Evolutionary conservation across 2,888 invertebrate species (phyloP).

Genomic region (Bombyx huttoni): DNA sequence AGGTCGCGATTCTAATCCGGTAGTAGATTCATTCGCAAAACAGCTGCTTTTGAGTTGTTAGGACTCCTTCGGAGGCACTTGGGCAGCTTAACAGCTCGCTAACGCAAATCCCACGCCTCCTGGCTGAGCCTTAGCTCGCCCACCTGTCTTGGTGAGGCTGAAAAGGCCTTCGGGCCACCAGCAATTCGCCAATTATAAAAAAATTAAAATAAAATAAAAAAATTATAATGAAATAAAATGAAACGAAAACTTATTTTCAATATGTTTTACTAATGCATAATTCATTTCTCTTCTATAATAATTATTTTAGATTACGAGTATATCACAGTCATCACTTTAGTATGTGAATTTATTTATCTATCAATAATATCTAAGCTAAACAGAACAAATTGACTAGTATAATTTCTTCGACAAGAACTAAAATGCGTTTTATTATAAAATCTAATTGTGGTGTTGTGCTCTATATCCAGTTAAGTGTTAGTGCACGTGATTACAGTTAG

Average conservation of each 20-base stretch:
- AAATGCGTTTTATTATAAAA: not conserved
- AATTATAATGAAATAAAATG: constrained; percentile 6
- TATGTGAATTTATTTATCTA: constrained; percentile 52
- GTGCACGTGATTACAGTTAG: not conserved
- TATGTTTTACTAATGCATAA: constrained; percentile 55
- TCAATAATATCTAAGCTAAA: constrained; percentile 4
- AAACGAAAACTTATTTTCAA: constrained; percentile 22
- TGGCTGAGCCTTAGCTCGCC: no score
- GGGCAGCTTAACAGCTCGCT: no score
- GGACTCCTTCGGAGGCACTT: no score
- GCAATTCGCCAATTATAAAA: no score
- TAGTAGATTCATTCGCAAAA: no score
- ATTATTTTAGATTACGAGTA: constrained; percentile 49
- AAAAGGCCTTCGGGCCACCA: no score
- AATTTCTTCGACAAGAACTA: constrained; percentile 1
- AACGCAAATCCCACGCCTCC: no score
- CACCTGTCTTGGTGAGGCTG: no score
- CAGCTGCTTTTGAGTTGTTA: no score
- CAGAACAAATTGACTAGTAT: constrained; percentile 11
- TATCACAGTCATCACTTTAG: constrained; percentile 71
- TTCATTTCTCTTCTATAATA: constrained; percentile 38
- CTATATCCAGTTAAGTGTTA: not conserved
- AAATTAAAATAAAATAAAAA: not conserved
- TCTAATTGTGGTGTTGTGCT: not conserved
- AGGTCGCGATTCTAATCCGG: no score